Percentiles rank a stretch among this genome's conserved stretches.
Evolutionary conservation across 1,140 invertebrate genomes (phyloP).

Genomic region (Ladona fulva): DNA sequence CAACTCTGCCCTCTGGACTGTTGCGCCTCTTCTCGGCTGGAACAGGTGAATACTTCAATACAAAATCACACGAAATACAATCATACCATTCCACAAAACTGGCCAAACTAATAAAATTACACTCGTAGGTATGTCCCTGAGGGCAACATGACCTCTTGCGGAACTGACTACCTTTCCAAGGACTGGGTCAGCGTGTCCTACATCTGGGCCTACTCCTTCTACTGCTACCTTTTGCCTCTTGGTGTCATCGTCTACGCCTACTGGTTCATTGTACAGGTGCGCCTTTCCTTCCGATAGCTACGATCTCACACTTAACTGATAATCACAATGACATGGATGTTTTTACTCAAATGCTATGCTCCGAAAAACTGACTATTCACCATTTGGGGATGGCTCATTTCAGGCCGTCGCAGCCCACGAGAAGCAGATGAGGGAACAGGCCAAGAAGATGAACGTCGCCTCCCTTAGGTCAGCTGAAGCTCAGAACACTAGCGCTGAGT

Average conservation of each 20-base stretch:
- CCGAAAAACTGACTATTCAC: background rate
- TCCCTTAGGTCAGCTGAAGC: constrained; percentile 28
- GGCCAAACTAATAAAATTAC: background rate
- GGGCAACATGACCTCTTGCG: constrained; percentile 42
- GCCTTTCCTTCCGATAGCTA: background rate
- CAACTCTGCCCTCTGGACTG: constrained; percentile 56
- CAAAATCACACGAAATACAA: constrained; percentile 23
- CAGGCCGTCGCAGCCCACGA: constrained; percentile 37
- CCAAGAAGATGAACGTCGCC: constrained; percentile 33
- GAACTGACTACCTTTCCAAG: constrained; percentile 38
- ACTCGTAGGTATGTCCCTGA: constrained; percentile 38
- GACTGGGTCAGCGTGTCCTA: constrained; percentile 26
- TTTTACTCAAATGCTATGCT: background rate
- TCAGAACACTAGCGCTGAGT: constrained; percentile 28
- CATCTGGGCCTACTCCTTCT: constrained; percentile 25
- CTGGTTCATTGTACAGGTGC: constrained; percentile 31
- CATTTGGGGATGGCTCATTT: background rate
- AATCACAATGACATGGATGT: background rate
- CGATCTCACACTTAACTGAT: background rate
- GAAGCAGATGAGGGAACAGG: constrained; percentile 33
- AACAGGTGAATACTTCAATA: constrained; percentile 40
- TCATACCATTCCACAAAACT: background rate
- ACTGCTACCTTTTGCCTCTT: constrained; percentile 31
- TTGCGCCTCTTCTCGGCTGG: constrained; percentile 59
- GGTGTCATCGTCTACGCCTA: constrained; percentile 35